A percentile compares a stretch with the other conserved stretches of the same genome.
Evolutionary conservation across 2,888 invertebrate species (phyloP).

Genomic region (Venustoraphidia nigricollis): DNA sequence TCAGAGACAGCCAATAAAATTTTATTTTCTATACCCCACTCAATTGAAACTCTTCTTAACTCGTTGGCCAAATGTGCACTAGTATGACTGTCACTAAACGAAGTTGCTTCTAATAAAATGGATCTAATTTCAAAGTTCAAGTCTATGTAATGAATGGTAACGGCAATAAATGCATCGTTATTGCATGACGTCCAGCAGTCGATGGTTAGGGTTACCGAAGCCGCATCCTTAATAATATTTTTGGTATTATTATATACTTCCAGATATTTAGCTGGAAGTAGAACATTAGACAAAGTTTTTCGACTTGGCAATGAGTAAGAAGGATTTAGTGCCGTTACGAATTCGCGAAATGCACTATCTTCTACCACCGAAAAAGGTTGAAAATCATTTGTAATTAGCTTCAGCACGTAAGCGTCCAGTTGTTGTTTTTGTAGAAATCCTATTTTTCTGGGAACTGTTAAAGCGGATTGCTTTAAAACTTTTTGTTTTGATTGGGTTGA

Average conservation of each 20-base stretch:
- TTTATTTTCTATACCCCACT: neutral
- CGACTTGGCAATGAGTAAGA: neutral
- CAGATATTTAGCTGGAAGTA: neutral
- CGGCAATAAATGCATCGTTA: neutral
- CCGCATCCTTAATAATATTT: neutral
- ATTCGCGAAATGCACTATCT: neutral
- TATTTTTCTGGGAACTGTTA: no score
- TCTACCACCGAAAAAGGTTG: neutral
- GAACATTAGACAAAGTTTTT: neutral
- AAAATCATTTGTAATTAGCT: neutral
- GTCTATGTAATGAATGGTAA: neutral
- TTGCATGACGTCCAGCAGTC: neutral
- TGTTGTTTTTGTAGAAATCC: no score
- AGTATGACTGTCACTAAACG: neutral
- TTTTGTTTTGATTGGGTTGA: no score
- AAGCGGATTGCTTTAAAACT: no score
- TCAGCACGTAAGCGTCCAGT: no score
- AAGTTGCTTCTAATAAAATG: neutral
- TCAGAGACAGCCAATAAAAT: neutral
- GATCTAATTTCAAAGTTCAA: neutral
- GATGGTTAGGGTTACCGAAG: neutral
- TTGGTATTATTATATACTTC: neutral
- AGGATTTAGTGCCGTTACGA: neutral
- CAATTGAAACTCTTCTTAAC: neutral
- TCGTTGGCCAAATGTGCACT: neutral